These are phyloP conservation scores for Microcebus jonahi DNA, from an alignment of 2,113 vertebrate species.

Conservation along the genomic window DNA sequence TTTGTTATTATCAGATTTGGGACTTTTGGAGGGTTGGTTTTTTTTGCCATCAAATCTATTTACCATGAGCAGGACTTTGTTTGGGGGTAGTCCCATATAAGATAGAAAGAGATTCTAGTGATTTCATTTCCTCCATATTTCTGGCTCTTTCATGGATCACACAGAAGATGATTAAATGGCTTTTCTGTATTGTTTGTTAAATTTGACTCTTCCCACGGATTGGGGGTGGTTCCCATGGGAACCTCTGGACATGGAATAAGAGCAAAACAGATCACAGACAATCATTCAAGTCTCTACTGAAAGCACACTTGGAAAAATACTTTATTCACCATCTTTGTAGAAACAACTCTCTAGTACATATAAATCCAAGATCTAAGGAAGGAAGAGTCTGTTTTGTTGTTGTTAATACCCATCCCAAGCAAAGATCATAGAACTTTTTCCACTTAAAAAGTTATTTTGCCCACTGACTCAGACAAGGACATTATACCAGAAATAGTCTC, in stretches of 20 bases:
- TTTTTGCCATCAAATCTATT: not conserved
- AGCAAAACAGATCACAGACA: conserved; percentile 8
- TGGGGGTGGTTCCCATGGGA: conserved; percentile 48
- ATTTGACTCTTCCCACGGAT: not conserved
- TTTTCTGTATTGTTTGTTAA: not conserved
- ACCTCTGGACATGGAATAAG: not conserved
- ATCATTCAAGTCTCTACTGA: not conserved
- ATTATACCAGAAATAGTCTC: not conserved
- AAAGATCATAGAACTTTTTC: not conserved
- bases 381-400: not conserved
- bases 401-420: not conserved
- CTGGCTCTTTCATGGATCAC: not conserved
- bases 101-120: not conserved
- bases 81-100: not conserved
- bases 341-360: not conserved
- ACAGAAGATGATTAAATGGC: not conserved
- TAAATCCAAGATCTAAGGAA: not conserved
- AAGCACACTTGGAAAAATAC: not conserved
- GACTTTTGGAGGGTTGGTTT: not conserved
- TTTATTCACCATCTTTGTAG: not conserved
- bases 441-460: not conserved
- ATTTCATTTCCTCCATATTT: not conserved
- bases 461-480: not conserved
- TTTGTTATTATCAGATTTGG: not conserved
- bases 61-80: accelerated